Conservation (phyloP, 2,888 invertebrate species). For the Spisula subtruncata region DNA sequence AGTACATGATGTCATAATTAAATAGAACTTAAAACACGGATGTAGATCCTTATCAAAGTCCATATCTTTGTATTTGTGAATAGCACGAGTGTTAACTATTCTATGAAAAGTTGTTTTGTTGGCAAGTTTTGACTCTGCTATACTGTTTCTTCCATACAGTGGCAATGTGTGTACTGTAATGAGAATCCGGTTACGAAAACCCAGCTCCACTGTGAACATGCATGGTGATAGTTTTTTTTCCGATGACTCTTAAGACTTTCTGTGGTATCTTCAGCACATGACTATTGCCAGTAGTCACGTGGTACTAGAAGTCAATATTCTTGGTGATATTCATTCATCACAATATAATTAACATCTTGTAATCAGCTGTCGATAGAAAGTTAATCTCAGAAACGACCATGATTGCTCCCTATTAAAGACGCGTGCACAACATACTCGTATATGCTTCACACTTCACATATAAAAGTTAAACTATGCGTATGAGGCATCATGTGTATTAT, state of each 20-base stretch:
- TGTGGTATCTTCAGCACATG: neutral
- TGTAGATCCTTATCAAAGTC: neutral
- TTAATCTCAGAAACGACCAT: no score
- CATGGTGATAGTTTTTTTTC: neutral
- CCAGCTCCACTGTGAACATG: neutral
- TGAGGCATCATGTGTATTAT: no score
- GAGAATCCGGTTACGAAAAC: neutral
- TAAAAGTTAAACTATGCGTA: no score
- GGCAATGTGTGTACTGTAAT: neutral
- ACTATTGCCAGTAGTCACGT: neutral
- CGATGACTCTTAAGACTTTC: neutral
- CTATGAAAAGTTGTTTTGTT: no score
- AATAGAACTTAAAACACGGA: neutral
- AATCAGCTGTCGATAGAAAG: no score
- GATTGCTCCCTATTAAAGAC: no score
- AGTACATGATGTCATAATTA: neutral
- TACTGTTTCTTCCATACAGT: neutral
- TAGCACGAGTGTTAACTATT: neutral
- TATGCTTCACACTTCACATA: no score
- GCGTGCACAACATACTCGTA: no score
- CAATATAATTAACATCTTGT: no score
- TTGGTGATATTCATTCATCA: no score
- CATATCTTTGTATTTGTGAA: neutral
- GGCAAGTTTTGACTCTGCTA: neutral
- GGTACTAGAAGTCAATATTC: no score